Percentiles rank a stretch among this genome's conserved stretches.
phyloP scores from a whole-genome alignment of 1,140 invertebrate genomes.

The Dolichoris vasculosae region DNA sequence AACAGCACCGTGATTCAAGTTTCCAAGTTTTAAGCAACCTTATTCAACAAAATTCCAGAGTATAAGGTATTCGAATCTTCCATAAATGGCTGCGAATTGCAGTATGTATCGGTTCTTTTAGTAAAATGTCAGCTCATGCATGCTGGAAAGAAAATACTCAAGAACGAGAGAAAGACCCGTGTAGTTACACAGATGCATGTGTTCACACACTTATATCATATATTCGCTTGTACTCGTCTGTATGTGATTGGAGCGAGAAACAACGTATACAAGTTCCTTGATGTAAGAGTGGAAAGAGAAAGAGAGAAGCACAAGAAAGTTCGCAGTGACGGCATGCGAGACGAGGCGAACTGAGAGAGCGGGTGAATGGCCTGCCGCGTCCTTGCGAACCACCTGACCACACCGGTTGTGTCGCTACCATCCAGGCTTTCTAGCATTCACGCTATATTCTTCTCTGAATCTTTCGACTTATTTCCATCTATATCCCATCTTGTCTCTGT shows the following conservation, averaged over 20 bases:
- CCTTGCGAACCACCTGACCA: constrained; percentile 76
- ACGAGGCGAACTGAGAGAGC: constrained; percentile 63
- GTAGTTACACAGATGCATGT: neutral
- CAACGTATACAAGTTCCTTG: neutral
- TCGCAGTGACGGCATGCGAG: constrained; percentile 50
- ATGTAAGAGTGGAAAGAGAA: neutral
- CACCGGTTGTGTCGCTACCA: constrained; percentile 71
- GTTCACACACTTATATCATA: neutral
- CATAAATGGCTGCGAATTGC: neutral
- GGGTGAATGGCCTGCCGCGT: constrained; percentile 75
- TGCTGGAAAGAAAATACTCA: neutral
- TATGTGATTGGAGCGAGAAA: neutral
- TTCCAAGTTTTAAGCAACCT: neutral
- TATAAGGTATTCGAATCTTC: neutral
- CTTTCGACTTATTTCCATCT: constrained; percentile 10
- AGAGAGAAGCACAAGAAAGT: constrained; percentile 50
- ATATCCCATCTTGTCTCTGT: neutral
- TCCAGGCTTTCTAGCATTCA: constrained; percentile 69
- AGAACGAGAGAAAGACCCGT: neutral
- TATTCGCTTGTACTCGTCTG: neutral
- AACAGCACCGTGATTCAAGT: neutral
- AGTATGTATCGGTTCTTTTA: neutral
- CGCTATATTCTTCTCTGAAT: constrained; percentile 24
- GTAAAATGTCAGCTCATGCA: neutral
- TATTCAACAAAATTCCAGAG: neutral